Base-by-base conservation (phyloP, 2,888 invertebrate species). In the Altica lythri region DNA sequence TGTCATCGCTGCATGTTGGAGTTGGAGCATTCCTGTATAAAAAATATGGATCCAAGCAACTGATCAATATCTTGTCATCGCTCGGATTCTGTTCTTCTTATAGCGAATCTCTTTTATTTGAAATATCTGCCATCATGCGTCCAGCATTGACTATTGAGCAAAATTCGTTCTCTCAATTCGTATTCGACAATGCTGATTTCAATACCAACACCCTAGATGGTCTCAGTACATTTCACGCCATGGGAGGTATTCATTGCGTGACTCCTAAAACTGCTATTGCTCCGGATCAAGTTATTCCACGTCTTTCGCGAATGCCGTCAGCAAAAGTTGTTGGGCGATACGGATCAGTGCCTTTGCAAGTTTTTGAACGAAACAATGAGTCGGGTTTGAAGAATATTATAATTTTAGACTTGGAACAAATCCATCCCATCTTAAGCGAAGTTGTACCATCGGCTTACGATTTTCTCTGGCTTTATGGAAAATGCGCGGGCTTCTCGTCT, bases 71-170 rank as follows among this genome's bases (percentile, higher is more conserved):
- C 2, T 12, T 61, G 17, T 61, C 57, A 40, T 55, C 60, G 29
- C 49, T 64, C 10, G 62, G 62, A 43, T 64, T 60, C 60, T 60
- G 45, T 25, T 50, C 58, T 8, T 55, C 63, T 17, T 64, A 64
- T 30, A 54, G 42, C 30, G 64, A 65, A 61, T 58, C 62, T 42
- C 38, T 44, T 27, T 45, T 52, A 6, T 51, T 64, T 44, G 59
- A 66, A 60, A 54, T 49, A 27, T 64, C 61, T 42, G 55, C 59
- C 35, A 61, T 63, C 13, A 60, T 44, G 45, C 29, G 22, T n/a
- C 12, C 22, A 42, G 6, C 6, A 4, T 18, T 16, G 17, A 5
- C 14, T 9, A 12, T 29, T 5, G 29, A 14, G 12, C 10, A n/a
- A 4, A 12, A 43, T 18, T 9, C 43, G 12, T 43, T 25, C 14